Evolutionary conservation across 2,888 invertebrate genomes (phyloP).

Genomic region (Hypena proboscidalis): DNA sequence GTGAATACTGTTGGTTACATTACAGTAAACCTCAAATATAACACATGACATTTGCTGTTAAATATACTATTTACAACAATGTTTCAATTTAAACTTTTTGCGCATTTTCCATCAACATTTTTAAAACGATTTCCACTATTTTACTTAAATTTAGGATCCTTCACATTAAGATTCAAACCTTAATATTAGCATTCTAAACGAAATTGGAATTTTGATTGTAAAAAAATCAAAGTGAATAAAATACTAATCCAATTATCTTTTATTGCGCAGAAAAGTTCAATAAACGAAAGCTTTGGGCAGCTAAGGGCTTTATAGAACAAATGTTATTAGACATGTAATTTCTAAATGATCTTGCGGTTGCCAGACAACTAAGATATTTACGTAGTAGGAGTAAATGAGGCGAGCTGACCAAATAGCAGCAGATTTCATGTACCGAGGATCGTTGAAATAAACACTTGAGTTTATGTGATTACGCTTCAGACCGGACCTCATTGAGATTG

Average conservation of each 20-base stretch:
- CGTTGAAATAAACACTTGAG: constrained; percentile 1
- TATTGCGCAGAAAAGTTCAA: constrained; percentile 36
- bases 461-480: neutral
- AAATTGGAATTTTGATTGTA: constrained; percentile 30
- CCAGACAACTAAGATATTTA: constrained; percentile 22
- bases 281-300: constrained; percentile 25
- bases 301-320: constrained; percentile 23
- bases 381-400: constrained; percentile 7
- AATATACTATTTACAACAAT: too few relatives aligned
- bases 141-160: too few relatives aligned
- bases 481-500: too few relatives aligned
- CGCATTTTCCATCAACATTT: too few relatives aligned
- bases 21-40: too few relatives aligned
- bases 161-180: constrained; percentile 24
- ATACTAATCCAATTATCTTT: constrained; percentile 50
- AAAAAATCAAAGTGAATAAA: constrained; percentile 32
- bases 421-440: constrained; percentile 1
- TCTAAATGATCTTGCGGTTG: constrained; percentile 17
- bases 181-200: constrained; percentile 34
- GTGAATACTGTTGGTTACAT: too few relatives aligned
- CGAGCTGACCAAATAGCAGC: constrained; percentile 8
- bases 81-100: too few relatives aligned
- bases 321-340: constrained; percentile 27
- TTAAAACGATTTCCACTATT: too few relatives aligned
- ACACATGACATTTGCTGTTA: too few relatives aligned